phyloP scores from a whole-genome alignment of 2,113 vertebrate genomes.

The Poeciliopsis turrubarensis region DNA sequence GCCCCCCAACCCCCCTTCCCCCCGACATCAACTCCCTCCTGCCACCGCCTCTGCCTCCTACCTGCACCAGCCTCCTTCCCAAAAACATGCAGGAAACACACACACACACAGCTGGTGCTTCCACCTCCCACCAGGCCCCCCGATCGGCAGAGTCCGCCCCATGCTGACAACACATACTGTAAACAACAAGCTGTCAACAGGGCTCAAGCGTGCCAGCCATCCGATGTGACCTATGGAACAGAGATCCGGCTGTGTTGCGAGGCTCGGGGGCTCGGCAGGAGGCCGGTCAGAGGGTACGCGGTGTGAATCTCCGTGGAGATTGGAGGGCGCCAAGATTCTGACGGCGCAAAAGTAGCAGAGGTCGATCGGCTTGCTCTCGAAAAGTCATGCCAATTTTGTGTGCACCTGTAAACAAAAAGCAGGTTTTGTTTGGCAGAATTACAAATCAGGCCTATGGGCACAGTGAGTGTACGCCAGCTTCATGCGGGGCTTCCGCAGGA shows the following conservation, averaged over 20 bases:
- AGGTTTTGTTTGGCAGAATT: slow-evolving; percentile 14
- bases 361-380: slow-evolving; percentile 15
- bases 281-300: slow-evolving; percentile 48
- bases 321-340: slow-evolving; percentile 20
- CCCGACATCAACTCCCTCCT: slow-evolving; percentile 63
- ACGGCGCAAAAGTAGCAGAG: slow-evolving; percentile 35
- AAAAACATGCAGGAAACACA: slow-evolving; percentile 26
- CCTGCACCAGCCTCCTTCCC: not conserved
- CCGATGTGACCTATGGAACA: slow-evolving; percentile 85
- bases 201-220: slow-evolving; percentile 84
- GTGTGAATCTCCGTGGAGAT: slow-evolving; percentile 2
- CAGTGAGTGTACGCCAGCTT: not conserved
- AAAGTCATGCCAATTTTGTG: slow-evolving; percentile 28
- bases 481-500: not conserved
- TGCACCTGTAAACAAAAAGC: slow-evolving; percentile 1
- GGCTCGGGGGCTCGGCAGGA: slow-evolving; percentile 54
- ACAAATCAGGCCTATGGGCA: slow-evolving; percentile 1
- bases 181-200: slow-evolving; percentile 89
- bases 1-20: slow-evolving; percentile 65
- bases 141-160: slow-evolving; percentile 74
- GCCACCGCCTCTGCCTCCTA: slow-evolving; percentile 19
- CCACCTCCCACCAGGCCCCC: slow-evolving; percentile 62
- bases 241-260: slow-evolving; percentile 61
- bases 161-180: slow-evolving; percentile 84
- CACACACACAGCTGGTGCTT: slow-evolving; percentile 16